phyloP scores from a whole-genome alignment of 2,888 invertebrate species.

The Eubasilissa splendida region DNA sequence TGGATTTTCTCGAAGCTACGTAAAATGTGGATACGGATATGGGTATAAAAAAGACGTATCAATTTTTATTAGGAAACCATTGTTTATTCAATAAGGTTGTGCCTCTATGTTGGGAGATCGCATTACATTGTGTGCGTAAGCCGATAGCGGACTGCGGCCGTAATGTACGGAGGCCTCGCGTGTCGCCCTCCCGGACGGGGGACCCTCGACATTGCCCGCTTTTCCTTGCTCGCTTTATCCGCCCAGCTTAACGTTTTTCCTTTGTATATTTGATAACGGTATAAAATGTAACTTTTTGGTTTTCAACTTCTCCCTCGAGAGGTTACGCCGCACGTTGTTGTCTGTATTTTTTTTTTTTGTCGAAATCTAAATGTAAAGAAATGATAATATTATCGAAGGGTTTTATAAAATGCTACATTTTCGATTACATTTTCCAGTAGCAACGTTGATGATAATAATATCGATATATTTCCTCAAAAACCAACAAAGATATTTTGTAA shows the following conservation, averaged over 20 bases:
- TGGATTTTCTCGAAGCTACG: too few species aligned
- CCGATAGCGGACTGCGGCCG: background rate
- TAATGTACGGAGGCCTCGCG: background rate
- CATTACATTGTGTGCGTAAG: slow-evolving; percentile 6
- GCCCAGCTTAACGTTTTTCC: slow-evolving; percentile 48
- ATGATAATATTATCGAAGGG: slow-evolving; percentile 16
- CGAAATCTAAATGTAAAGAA: slow-evolving; percentile 14
- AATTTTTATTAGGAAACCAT: slow-evolving; percentile 43
- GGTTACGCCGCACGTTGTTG: slow-evolving; percentile 28
- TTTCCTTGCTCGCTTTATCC: background rate
- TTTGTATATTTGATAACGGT: slow-evolving; percentile 53
- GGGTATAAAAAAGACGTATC: slow-evolving; percentile 41
- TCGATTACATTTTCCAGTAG: too few species aligned
- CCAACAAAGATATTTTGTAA: too few species aligned
- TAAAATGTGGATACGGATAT: too few species aligned
- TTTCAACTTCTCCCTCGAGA: slow-evolving; percentile 39
- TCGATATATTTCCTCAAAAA: too few species aligned
- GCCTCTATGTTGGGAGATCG: too few species aligned
- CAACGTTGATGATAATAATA: too few species aligned
- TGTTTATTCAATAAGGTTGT: slow-evolving; percentile 44
- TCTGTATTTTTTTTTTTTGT: slow-evolving; percentile 28
- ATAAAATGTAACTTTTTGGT: slow-evolving; percentile 31
- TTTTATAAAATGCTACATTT: too few species aligned
- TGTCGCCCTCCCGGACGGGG: background rate
- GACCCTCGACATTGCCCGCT: background rate